Base-by-base conservation (phyloP, 2,888 invertebrate species). In the Aphidius colemani region DNA sequence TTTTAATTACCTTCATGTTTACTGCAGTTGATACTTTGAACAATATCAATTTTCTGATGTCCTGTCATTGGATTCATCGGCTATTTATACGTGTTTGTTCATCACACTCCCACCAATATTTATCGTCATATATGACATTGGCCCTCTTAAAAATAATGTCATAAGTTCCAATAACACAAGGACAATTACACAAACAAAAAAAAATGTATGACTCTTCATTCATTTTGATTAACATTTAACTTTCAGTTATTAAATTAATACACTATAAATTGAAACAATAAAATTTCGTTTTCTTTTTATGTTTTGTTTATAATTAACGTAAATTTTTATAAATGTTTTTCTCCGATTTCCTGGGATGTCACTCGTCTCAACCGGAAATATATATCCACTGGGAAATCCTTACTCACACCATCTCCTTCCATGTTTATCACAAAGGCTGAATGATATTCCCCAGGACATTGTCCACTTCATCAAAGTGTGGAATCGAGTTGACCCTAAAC, bases 41-140 rank as follows among this genome's bases (percentile, higher is more conserved):
- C 68, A 68, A 72, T 71, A 74, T 68, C 75, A 70, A 74, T 74
- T 75, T 75, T 81, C 80, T 81, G 80, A 80, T 78, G 73, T 74
- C 71, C 64, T 61, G 71, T 72, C 71, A 64, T 66, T 66, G 64
- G 60, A 69, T 63, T 40, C 59, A 41, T 44, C 60, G 53, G 10
- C 58, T 65, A 43, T 63, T 59, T 66, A 64, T 63, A 63, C 59
- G 45, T 45, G 13, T 43, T 53, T 9, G 62, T 13, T 11, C 46
- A 53, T 45, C 48, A 30, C 61, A 61, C 59, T 43, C 67, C 50
- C 64, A 46, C 62, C 43, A 48, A 30, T 30, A 30, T 30, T 30
- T 5, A 30, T 30, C 5, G 30, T 65, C 55, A 53, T 60, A 67
- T 70, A 64, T 78, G 80, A 80, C 80, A 80, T 80, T 80, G 80